These are phyloP conservation scores for Aldabrachelys gigantea DNA, from an alignment of 2,113 vertebrate genomes.

Conservation along the genomic window DNA sequence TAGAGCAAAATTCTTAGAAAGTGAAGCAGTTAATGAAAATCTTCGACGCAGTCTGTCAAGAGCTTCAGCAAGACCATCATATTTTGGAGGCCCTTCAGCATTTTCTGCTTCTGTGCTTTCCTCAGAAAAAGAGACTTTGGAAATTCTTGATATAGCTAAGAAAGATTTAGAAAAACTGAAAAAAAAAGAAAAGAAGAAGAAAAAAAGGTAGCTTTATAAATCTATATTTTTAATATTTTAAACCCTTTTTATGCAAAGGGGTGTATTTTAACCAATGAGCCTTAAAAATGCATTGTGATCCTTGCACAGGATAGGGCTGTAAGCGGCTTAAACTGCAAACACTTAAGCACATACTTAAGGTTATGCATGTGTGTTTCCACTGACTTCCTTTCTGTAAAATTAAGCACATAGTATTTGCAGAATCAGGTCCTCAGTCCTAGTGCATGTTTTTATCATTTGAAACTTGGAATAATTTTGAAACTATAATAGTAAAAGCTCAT, in stretches of 20 bases:
- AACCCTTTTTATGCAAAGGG: background rate
- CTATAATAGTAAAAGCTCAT: background rate
- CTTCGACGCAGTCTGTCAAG: constrained; percentile 91
- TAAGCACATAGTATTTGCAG: background rate
- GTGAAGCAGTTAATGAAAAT: constrained; percentile 93
- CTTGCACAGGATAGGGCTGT: background rate
- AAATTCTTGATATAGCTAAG: constrained; percentile 96
- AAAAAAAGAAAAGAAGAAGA: constrained; percentile 95
- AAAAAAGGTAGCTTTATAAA: constrained; percentile 87
- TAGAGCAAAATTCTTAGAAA: constrained; percentile 96
- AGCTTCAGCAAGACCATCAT: constrained; percentile 85
- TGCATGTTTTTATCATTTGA: background rate
- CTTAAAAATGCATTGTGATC: background rate
- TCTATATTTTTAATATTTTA: background rate
- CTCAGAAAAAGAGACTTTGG: constrained; percentile 90
- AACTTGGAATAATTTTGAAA: background rate
- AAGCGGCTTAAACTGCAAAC: background rate
- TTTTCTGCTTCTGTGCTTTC: constrained; percentile 81
- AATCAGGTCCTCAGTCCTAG: background rate
- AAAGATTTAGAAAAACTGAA: constrained; percentile 96
- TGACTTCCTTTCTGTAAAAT: constrained; percentile 20
- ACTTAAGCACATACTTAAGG: background rate
- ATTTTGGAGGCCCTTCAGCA: constrained; percentile 82
- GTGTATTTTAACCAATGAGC: background rate
- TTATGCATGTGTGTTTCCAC: background rate